Percentiles rank a stretch among this genome's conserved stretches.
phyloP scores from a whole-genome alignment of 1,140 invertebrate species.

The Archegozetes longisetosus region DNA sequence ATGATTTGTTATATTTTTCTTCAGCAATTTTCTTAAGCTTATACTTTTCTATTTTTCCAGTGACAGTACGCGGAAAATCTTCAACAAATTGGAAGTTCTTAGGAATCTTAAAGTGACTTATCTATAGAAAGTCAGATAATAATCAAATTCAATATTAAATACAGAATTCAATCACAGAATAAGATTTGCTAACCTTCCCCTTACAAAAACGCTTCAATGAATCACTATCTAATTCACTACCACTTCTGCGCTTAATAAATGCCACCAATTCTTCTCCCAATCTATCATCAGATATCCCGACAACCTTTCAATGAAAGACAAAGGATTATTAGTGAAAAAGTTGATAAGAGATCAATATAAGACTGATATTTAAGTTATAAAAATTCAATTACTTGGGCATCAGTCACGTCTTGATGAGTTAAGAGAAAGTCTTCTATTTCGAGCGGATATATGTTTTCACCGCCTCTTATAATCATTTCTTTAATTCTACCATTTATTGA shows the following conservation, averaged over 20 bases:
- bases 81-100: constrained; percentile 49
- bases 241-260: constrained; percentile 43
- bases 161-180: no score
- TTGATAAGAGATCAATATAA: no score
- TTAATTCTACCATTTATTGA: constrained; percentile 64
- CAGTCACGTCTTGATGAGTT: constrained; percentile 1
- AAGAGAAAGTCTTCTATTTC: constrained; percentile 60
- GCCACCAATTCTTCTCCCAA: constrained; percentile 73
- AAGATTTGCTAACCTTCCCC: no score
- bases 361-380: neutral
- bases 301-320: no score
- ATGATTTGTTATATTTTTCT: no score
- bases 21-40: constrained; percentile 32
- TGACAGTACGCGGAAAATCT: constrained; percentile 59
- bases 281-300: constrained; percentile 60
- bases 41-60: constrained; percentile 67
- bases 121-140: constrained; percentile 26
- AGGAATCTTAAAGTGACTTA: constrained; percentile 69
- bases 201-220: constrained; percentile 49
- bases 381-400: constrained; percentile 14
- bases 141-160: neutral
- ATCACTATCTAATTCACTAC: constrained; percentile 35
- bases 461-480: constrained; percentile 78
- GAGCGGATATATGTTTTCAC: constrained; percentile 75
- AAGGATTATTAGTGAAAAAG: no score